A percentile compares a stretch with the other conserved stretches of the same genome.
These are phyloP conservation scores for Tethya wilhelma DNA, from an alignment of 37 sponge, comb jelly and placozoan genomes.

Conservation along the genomic window DNA sequence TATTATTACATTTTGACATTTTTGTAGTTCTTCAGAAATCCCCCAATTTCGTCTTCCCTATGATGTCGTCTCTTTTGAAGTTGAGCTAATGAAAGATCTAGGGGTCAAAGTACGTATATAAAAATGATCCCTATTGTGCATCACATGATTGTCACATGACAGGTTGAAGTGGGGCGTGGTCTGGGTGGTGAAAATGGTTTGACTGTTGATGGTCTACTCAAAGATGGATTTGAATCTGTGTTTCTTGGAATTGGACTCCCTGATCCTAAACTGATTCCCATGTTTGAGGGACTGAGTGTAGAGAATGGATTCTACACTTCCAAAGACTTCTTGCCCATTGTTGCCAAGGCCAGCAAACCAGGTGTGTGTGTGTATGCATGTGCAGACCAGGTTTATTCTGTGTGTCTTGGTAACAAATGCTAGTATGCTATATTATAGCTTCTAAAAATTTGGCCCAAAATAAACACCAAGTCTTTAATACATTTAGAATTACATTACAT, in stretches of 20 bases:
- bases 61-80: slow-evolving; percentile 96
- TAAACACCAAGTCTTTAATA: too few relatives aligned
- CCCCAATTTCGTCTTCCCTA: slow-evolving; percentile 94
- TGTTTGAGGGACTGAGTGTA: slow-evolving; percentile 64
- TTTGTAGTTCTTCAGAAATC: slow-evolving; percentile 90
- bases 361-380: slow-evolving; percentile 57
- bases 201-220: slow-evolving; percentile 55
- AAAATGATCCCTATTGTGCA: background rate
- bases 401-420: too few relatives aligned
- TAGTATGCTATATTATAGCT: too few relatives aligned
- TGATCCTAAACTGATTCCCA: slow-evolving; percentile 71
- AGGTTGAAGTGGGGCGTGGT: slow-evolving; percentile 71
- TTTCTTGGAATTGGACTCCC: slow-evolving; percentile 95
- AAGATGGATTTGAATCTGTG: slow-evolving; percentile 82
- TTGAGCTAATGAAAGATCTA: slow-evolving; percentile 93
- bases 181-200: slow-evolving; percentile 47
- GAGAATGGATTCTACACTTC: slow-evolving; percentile 90
- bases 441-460: too few relatives aligned
- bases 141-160: slow-evolving; percentile 11
- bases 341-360: slow-evolving; percentile 88
- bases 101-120: slow-evolving; percentile 82
- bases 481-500: too few relatives aligned
- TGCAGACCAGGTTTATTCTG: too few relatives aligned
- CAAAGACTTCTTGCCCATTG: slow-evolving; percentile 88
- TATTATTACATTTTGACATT: background rate